Evolutionary conservation across 2,888 invertebrate species (phyloP).

Genomic region (Frankliniella fusca): DNA sequence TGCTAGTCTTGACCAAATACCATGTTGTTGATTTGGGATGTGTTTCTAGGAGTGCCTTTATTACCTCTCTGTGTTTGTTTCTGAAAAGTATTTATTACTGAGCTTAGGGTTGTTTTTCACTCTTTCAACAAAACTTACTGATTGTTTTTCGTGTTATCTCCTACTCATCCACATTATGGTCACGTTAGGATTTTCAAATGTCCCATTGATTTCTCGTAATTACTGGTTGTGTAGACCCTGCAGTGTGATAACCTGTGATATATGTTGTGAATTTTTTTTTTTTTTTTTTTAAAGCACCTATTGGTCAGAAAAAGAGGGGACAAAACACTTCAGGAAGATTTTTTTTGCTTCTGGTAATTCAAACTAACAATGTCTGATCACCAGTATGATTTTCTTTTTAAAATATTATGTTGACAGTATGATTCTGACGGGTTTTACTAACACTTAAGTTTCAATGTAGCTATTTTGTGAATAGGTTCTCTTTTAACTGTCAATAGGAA

Average conservation of each 20-base stretch:
- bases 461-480: neutral
- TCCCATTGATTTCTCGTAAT: neutral
- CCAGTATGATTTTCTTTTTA: neutral
- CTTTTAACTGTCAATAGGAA: neutral
- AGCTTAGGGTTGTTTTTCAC: neutral
- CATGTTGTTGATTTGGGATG: neutral
- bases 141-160: neutral
- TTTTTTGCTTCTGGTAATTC: neutral
- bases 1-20: slow-evolving; percentile 2
- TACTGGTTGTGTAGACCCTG: neutral
- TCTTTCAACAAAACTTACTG: neutral
- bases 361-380: neutral
- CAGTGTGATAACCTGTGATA: slow-evolving; percentile 15
- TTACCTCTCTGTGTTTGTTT: neutral
- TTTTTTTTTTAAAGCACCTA: neutral
- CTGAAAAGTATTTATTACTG: neutral
- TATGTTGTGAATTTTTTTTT: neutral
- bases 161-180: neutral
- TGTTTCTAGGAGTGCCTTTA: neutral
- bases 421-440: neutral
- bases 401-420: neutral
- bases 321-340: neutral
- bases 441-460: neutral
- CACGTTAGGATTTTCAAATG: neutral
- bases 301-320: neutral